phyloP scores from a whole-genome alignment of 1,140 invertebrate species.

The Drosophila ficusphila region DNA sequence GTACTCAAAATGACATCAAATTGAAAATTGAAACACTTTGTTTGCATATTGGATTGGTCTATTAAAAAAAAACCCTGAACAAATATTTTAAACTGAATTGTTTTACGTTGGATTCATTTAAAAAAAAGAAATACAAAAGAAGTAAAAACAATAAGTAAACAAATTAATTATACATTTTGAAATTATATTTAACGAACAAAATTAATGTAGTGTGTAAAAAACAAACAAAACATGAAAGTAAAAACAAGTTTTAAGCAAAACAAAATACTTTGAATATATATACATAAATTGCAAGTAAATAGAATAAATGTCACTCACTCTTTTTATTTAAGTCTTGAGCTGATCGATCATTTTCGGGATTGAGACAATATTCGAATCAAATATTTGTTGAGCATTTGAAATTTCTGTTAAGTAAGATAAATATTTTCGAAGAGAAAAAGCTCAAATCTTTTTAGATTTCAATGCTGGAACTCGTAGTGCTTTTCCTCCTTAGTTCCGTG shows the following conservation, averaged over 20 bases:
- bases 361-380: neutral
- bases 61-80: conserved; percentile 15
- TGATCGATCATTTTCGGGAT: conserved; percentile 29
- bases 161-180: conserved; percentile 64
- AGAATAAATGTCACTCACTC: conserved; percentile 80
- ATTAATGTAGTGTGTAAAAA: conserved; percentile 80
- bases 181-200: conserved; percentile 69
- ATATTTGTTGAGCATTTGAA: neutral
- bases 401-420: neutral
- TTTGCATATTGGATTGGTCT: conserved; percentile 56
- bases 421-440: neutral
- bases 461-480: conserved; percentile 33
- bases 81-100: conserved; percentile 24
- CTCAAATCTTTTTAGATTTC: neutral
- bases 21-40: conserved; percentile 48
- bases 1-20: conserved; percentile 74
- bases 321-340: conserved; percentile 67
- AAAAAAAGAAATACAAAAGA: conserved; percentile 22
- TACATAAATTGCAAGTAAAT: conserved; percentile 81
- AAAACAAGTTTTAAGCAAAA: conserved; percentile 53
- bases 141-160: conserved; percentile 53
- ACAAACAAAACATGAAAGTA: conserved; percentile 57
- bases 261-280: conserved; percentile 78
- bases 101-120: conserved; percentile 48
- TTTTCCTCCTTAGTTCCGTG: conserved; percentile 28